A percentile compares a stretch with the other conserved stretches of the same genome.
These are phyloP conservation scores for Anodontia alba DNA, from an alignment of 2,888 invertebrate genomes.

Conservation along the genomic window DNA sequence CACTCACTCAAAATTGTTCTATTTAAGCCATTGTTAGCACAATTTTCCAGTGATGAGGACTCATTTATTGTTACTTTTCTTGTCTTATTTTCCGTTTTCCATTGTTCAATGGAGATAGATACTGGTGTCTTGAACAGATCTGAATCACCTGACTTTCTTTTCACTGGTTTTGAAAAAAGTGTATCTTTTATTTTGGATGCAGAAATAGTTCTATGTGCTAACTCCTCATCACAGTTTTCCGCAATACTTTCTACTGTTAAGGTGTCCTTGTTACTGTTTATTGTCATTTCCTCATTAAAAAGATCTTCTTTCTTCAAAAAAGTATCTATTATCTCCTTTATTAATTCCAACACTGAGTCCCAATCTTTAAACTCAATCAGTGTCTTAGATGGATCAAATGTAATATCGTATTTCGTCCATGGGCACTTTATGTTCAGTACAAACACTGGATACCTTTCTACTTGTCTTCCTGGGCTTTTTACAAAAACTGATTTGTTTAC, in stretches of 20 bases:
- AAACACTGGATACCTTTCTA: constrained; percentile 85
- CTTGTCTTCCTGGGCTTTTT: constrained; percentile 74
- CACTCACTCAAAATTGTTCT: not conserved
- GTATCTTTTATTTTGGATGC: constrained; percentile 52
- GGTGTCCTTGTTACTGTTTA: constrained; percentile 3
- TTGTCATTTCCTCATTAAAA: not conserved
- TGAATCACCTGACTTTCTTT: constrained; percentile 17
- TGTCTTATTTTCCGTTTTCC: constrained; percentile 27
- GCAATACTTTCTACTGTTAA: not conserved
- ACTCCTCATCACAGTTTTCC: not conserved
- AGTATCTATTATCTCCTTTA: constrained; percentile 83
- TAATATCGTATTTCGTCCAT: constrained; percentile 86
- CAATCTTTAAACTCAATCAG: constrained; percentile 87
- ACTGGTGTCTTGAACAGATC: constrained; percentile 44
- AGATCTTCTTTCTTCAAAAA: constrained; percentile 75
- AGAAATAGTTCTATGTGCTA: constrained; percentile 30
- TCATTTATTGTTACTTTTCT: not conserved
- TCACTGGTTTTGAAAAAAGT: constrained; percentile 57
- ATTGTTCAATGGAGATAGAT: constrained; percentile 27
- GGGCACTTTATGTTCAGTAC: constrained; percentile 87
- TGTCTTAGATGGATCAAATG: constrained; percentile 86
- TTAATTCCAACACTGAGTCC: constrained; percentile 84
- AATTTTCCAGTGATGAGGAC: not conserved
- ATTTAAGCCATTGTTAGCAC: not conserved
- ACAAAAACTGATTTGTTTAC: constrained; percentile 25